phyloP scores from a whole-genome alignment of 2,888 invertebrate species.

The Suillia variegata region DNA sequence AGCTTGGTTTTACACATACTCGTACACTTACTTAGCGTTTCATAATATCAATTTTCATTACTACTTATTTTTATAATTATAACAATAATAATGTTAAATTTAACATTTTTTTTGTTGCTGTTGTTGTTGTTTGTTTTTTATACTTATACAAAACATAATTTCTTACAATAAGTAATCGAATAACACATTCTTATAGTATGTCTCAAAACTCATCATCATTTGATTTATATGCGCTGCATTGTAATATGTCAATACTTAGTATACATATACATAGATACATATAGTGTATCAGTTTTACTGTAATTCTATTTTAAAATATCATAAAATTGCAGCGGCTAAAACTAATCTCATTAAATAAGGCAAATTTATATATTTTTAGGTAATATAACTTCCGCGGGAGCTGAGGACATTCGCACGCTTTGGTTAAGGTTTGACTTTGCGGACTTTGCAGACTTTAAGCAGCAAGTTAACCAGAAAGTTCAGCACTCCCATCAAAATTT shows the following conservation, averaged over 20 bases:
- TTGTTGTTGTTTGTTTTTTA: neutral
- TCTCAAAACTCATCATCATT: too few relatives aligned
- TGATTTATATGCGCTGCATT: neutral
- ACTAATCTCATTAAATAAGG: constrained; percentile 33
- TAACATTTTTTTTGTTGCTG: neutral
- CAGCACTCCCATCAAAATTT: neutral
- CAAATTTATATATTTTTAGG: constrained; percentile 18
- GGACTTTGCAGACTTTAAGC: too few relatives aligned
- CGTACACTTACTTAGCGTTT: too few relatives aligned
- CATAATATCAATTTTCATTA: neutral
- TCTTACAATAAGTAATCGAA: neutral
- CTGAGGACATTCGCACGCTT: too few relatives aligned
- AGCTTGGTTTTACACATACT: neutral
- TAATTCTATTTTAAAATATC: neutral
- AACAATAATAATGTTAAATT: neutral
- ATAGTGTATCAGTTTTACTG: too few relatives aligned
- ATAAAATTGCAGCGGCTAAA: constrained; percentile 10
- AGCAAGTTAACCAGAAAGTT: too few relatives aligned
- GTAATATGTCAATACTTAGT: neutral
- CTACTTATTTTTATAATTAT: neutral
- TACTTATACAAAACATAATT: neutral
- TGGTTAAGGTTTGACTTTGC: too few relatives aligned
- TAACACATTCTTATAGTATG: neutral
- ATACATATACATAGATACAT: neutral
- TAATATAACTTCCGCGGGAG: too few relatives aligned